Percentiles rank a stretch among this genome's conserved stretches.
Evolutionary conservation across 1,140 invertebrate genomes (phyloP).

Genomic region (Berghia stephanieae): DNA sequence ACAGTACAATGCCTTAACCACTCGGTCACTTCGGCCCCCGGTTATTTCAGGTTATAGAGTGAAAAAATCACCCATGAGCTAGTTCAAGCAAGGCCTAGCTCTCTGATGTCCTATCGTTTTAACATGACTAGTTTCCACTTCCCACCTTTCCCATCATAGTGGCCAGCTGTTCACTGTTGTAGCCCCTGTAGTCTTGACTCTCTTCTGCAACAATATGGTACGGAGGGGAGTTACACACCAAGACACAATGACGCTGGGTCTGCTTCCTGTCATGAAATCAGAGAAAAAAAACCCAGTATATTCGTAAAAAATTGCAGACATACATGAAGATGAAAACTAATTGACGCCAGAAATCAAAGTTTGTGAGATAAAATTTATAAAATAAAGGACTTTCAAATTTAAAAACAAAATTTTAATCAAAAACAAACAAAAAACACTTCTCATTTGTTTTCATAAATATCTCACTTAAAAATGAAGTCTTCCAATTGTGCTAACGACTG

Average conservation of each 20-base stretch:
- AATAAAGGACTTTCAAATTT: background rate
- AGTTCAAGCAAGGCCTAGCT: no score
- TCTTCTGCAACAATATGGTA: constrained; percentile 87
- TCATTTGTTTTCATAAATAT: no score
- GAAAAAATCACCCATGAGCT: no score
- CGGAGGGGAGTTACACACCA: constrained; percentile 92
- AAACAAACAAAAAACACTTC: no score
- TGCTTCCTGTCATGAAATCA: constrained; percentile 44
- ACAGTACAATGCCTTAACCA: no score
- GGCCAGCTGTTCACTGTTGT: constrained; percentile 80
- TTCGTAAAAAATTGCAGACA: background rate
- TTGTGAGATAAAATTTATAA: background rate
- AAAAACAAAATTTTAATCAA: no score
- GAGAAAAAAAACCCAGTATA: constrained; percentile 19
- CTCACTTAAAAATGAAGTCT: no score
- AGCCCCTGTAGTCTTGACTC: constrained; percentile 75
- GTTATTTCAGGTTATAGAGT: no score
- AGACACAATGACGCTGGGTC: constrained; percentile 81
- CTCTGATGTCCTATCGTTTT: no score
- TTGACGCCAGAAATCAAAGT: background rate
- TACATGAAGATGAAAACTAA: background rate
- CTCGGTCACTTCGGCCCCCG: no score
- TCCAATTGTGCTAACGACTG: no score
- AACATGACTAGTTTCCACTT: no score
- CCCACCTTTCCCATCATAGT: constrained; percentile 76